Base-by-base conservation (phyloP, 2,888 invertebrate species). In the Pseudococcus jackbeardsleyi region DNA sequence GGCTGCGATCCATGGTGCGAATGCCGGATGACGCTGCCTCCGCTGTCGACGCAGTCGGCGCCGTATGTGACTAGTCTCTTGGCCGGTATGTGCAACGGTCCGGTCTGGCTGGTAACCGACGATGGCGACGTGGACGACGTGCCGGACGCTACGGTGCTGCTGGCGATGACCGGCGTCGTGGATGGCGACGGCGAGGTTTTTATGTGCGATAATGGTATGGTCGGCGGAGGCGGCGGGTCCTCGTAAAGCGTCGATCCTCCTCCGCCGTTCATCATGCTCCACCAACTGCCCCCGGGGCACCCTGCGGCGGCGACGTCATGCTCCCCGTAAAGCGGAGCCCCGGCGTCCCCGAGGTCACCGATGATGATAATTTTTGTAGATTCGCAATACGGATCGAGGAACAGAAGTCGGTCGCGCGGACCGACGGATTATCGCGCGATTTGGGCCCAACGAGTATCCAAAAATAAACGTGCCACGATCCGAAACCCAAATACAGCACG, bases 51-150 rank as follows among this genome's bases (percentile, higher is more conserved):
- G 89, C 92, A 92, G 39, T 91, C 92, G 91, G 92, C 92, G 77
- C 91, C 94, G 93, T 92, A 54, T 93, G 91, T 93, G 42, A 93
- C 92, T 89, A 93, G 92, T 91, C 96, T 94, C 92, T 97, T 97
- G 91, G 97, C 97, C 90, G 97, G 97, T 92, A 97, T 97, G 93
- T 97, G 97, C 90, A 97, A 93, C 89, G 95, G 95, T 90, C 96
- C 96, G 89, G 95, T 89, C 88, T 91, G 91, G 39, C 89, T 89
- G 91, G 93, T 94, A 91, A 93, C 93, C 90, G 94, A 94, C 89
- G 95, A 94, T 89, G 95, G 94, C 89, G 95, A 94, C 90, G 91
- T 93, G 91, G 93, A 93, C 91, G 93, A 93, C 90, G 92, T 92
- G 42, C 88, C 85, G 17, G 92, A 92, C 89, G 92, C 91, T 90